Evolutionary conservation across 2,888 invertebrate species (phyloP).

Genomic region (Sepioteuthis lessoniana): DNA sequence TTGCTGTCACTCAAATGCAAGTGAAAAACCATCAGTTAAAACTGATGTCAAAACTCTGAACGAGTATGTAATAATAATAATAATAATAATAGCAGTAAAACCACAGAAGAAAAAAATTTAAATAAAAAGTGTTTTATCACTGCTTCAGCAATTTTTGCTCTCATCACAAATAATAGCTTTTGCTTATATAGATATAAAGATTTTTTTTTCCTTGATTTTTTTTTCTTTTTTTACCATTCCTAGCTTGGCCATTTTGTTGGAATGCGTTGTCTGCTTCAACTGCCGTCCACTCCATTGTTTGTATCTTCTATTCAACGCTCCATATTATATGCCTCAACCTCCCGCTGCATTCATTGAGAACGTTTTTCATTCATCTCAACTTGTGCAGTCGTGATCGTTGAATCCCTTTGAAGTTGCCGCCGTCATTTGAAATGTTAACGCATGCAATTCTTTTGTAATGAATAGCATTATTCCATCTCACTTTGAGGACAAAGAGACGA

Average conservation of each 20-base stretch:
- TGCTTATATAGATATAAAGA: not conserved
- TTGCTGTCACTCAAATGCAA: no score
- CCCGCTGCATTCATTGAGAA: not conserved
- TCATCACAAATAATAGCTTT: not conserved
- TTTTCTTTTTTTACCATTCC: not conserved
- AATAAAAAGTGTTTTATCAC: not conserved
- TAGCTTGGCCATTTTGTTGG: not conserved
- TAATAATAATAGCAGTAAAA: no score
- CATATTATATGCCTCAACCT: not conserved
- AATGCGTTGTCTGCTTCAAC: not conserved
- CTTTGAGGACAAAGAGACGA: conserved; percentile 18
- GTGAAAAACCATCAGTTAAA: no score
- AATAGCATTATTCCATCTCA: conserved; percentile 20
- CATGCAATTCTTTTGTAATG: conserved; percentile 9
- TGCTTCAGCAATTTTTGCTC: not conserved
- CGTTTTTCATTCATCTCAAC: not conserved
- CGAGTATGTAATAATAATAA: no score
- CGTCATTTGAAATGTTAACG: not conserved
- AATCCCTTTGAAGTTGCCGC: not conserved
- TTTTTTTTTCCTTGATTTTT: not conserved
- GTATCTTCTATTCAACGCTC: not conserved
- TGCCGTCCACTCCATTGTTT: not conserved
- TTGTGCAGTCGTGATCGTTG: not conserved
- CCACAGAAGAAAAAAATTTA: no score
- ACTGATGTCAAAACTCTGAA: no score